Evolutionary conservation across 64 coral and sea anemone genomes (phyloP), one percentile per base, ranked within the genome.

Genomic region (Platygyra sinensis): DNA sequence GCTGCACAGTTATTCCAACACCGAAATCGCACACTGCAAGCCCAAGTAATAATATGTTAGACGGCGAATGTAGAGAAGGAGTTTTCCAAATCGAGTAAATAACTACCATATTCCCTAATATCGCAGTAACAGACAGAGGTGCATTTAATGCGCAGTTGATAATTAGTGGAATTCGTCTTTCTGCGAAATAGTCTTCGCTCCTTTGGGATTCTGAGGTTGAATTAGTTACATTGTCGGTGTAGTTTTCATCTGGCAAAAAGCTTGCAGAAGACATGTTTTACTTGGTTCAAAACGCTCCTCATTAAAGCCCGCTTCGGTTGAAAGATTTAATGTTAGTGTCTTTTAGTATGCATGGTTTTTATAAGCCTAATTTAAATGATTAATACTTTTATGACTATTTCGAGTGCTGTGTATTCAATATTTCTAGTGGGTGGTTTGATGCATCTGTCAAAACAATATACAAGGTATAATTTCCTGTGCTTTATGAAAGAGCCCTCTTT

Each of bases 81-180:
- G 54, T 94, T 11, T 83, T 90, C 79, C 87, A 94, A 19, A 94
- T 90, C 8, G 87, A 75, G 30, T 83, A 63, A 15, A 94, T 52
- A 76, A 94, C 80, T 0, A 86, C 63, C 33, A n/a, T 75, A 50
- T 94, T 94, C 7, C 92, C 92, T 25, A 77, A 30, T 30, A 79
- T 33, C 9, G 92, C 87, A 4, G 42, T 86, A 25, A 90, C 1
- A 27, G 72, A 90, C 11, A 86, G 20, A 9, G 27, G 33, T 13
- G 36, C 33, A 20, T 86, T 86, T 18, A 86, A 72, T 7, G 15
- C 78, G 20, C 54, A 60, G 29, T 80, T 80, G 30, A 62, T 14
- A 8, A 62, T 62, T 7, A 80, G 9, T 8, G 78, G 28, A 8
- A 62, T n/a, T 15, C 17, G 24, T 69, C 54, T 57, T 57, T 57